phyloP scores from a whole-genome alignment of 1,140 invertebrate genomes.

The Euwallacea similis region DNA sequence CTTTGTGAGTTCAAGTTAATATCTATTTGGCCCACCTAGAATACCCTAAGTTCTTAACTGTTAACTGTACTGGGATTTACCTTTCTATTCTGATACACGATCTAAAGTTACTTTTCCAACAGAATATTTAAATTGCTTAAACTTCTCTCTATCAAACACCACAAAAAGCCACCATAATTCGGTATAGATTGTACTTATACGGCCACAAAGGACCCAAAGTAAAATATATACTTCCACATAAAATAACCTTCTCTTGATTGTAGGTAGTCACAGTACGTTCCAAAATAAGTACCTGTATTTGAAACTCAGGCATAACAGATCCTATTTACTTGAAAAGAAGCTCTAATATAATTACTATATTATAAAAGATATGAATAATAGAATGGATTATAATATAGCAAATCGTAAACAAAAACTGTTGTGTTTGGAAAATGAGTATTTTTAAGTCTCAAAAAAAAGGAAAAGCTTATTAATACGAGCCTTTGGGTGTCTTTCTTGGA shows the following conservation, averaged over 20 bases:
- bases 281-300: slow-evolving; percentile 36
- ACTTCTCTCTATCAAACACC: background rate
- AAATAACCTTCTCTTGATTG: background rate
- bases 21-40: too few relatives aligned
- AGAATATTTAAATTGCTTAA: background rate
- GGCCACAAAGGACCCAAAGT: background rate
- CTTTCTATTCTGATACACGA: background rate
- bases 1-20: too few relatives aligned
- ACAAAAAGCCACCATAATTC: too few relatives aligned
- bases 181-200: background rate
- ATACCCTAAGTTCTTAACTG: background rate
- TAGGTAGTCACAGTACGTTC: background rate
- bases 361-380: background rate
- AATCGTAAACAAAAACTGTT: slow-evolving; percentile 17
- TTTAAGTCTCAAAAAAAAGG: background rate
- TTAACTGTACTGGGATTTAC: background rate
- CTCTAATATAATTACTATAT: too few relatives aligned
- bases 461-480: background rate
- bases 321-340: slow-evolving; percentile 22
- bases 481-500: too few relatives aligned
- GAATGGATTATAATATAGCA: slow-evolving; percentile 8
- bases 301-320: slow-evolving; percentile 29
- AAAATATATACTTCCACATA: background rate
- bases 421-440: slow-evolving; percentile 5
- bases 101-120: background rate